phyloP scores from a whole-genome alignment of 2,113 vertebrate genomes.

The Sitta europaea region DNA sequence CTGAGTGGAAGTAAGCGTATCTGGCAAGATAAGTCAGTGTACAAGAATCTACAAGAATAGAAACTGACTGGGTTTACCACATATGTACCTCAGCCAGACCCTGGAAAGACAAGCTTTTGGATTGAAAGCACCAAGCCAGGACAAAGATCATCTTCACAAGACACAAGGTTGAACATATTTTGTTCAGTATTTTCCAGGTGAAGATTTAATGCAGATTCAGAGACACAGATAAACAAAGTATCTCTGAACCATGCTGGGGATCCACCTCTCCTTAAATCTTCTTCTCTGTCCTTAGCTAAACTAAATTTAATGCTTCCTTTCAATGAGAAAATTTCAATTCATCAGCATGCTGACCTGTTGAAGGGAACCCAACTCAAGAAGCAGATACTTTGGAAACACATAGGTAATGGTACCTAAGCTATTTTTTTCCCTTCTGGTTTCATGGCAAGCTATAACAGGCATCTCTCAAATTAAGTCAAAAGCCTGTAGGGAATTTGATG shows the following conservation, averaged over 20 bases:
- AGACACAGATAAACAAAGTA: not conserved
- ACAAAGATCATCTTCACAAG: not conserved
- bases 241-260: not conserved
- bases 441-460: not conserved
- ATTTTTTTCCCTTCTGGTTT: not conserved
- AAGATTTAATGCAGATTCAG: not conserved
- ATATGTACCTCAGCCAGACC: not conserved
- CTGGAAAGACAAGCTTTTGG: not conserved
- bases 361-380: not conserved
- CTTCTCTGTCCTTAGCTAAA: not conserved
- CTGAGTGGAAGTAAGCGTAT: not conserved
- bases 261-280: not conserved
- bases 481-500: not conserved
- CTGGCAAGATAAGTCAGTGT: rapidly evolving
- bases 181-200: not conserved
- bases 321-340: not conserved
- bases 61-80: not conserved
- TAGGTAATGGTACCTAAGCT: not conserved
- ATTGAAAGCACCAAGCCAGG: not conserved
- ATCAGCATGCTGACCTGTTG: not conserved
- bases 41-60: not conserved
- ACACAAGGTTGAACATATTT: rapidly evolving
- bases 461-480: not conserved
- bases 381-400: not conserved
- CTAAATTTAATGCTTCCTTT: not conserved